Evolutionary conservation across 2,113 vertebrate species (phyloP), one percentile per base, ranked within the genome.

Genomic region (Pseudorasbora parva): DNA sequence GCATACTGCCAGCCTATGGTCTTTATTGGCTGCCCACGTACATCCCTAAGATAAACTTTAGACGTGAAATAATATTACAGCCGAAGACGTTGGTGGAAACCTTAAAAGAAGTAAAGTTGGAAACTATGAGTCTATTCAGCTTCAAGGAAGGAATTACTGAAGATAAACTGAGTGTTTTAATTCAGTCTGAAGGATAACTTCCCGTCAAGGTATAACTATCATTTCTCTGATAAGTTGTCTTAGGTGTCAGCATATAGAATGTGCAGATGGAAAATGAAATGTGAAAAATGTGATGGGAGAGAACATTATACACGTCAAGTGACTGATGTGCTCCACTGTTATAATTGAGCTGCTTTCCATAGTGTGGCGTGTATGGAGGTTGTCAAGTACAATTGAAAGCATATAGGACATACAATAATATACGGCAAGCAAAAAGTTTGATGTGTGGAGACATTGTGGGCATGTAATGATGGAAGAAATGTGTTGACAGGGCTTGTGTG

Each of bases 331-430:
- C 59, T 80, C 60, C 15, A 8, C 45, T 81, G 17, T 81, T 69
- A 19, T 69, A 81, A 54, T 12, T 56, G 64, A 54, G 30, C 12
- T 11, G 45, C 60, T 81, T 81, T 71, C 79, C 30, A 81, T 41
- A 54, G 64, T 69, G 62, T 64, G 17, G 47, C 45, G 47, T 74
- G 77, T 79, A 66, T 66, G 64, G 79, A 56, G 79, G 27, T 41
- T 71, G 79, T 69, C 79, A 81, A 56, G 64, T 69, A 81, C 64
- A 81, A 81, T 33, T 69, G 62, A 66, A 80, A 66, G 78, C 60
- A 27, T 33, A 33, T n/a, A n/a, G 78, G 56, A 51, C 11, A 0
- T 79, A 66, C 64, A 68, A 69, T 56, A 71, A 71, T 25, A 81
- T 51, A 69, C 49, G 4, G 60, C 25, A 2, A 33, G 25, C 9